Evolutionary conservation across 2,888 invertebrate species (phyloP).

Genomic region (Laothoe populi): DNA sequence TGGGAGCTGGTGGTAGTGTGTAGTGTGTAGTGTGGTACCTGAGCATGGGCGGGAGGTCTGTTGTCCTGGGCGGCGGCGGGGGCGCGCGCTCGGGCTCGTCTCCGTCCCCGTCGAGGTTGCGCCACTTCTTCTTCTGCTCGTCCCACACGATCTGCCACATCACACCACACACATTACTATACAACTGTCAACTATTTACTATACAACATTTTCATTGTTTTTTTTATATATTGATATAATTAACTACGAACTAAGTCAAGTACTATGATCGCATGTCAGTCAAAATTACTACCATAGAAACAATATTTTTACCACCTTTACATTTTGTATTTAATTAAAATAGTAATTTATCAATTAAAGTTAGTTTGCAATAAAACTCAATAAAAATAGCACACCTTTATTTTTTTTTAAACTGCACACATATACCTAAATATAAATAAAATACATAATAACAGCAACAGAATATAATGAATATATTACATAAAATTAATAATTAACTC

Average conservation of each 20-base stretch:
- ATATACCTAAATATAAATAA: neutral
- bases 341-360: neutral
- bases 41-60: conserved; percentile 37
- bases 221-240: too few species aligned
- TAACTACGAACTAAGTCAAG: too few species aligned
- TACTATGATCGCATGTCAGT: too few species aligned
- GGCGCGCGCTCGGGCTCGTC: conserved; percentile 72
- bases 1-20: neutral
- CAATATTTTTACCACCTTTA: neutral
- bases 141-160: conserved; percentile 95
- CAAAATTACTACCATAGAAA: too few species aligned
- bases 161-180: conserved; percentile 12
- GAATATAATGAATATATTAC: neutral
- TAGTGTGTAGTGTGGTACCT: conserved; percentile 23
- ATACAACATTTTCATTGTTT: neutral
- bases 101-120: conserved; percentile 90
- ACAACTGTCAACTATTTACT: neutral
- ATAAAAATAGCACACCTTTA: conserved; percentile 10
- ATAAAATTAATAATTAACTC: neutral
- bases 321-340: neutral
- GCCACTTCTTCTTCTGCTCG: conserved; percentile 93
- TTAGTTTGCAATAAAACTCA: conserved; percentile 22
- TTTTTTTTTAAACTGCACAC: neutral
- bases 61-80: conserved; percentile 53
- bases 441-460: neutral